Conservation (phyloP, 1,140 invertebrate genomes). For the Nasonia longicornis region DNA sequence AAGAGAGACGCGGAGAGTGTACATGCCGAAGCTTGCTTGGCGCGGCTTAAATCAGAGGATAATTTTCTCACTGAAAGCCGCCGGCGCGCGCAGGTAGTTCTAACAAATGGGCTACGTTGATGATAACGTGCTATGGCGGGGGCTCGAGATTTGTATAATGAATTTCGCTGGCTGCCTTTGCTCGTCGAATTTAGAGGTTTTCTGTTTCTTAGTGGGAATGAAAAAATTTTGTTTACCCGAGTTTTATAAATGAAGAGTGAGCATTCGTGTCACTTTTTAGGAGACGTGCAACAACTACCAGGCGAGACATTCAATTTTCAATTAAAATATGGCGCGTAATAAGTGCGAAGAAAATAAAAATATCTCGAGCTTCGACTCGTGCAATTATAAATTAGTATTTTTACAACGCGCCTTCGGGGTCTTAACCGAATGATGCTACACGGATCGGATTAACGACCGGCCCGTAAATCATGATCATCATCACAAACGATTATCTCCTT, state of each 20-base stretch:
- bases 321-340: not conserved
- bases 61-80: slow-evolving; percentile 26
- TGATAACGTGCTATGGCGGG: not conserved
- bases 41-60: slow-evolving; percentile 21
- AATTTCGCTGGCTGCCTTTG: not conserved
- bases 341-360: not conserved
- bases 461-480: slow-evolving; percentile 29
- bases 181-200: not conserved
- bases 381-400: slow-evolving; percentile 14
- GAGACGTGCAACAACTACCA: too few species aligned
- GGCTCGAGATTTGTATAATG: slow-evolving; percentile 4
- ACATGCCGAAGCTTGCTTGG: slow-evolving; percentile 14
- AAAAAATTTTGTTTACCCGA: not conserved
- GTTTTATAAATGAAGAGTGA: not conserved
- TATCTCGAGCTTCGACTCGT: too few species aligned
- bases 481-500: slow-evolving; percentile 31
- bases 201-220: not conserved
- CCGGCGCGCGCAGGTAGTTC: not conserved
- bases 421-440: slow-evolving; percentile 27
- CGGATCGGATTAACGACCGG: slow-evolving; percentile 35
- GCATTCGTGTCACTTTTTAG: too few species aligned
- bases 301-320: not conserved
- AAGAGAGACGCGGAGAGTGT: not conserved
- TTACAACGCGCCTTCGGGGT: not conserved
- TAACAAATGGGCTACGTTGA: slow-evolving; percentile 4